phyloP scores from a whole-genome alignment of 2,888 invertebrate species.

The Erynnis tages region DNA sequence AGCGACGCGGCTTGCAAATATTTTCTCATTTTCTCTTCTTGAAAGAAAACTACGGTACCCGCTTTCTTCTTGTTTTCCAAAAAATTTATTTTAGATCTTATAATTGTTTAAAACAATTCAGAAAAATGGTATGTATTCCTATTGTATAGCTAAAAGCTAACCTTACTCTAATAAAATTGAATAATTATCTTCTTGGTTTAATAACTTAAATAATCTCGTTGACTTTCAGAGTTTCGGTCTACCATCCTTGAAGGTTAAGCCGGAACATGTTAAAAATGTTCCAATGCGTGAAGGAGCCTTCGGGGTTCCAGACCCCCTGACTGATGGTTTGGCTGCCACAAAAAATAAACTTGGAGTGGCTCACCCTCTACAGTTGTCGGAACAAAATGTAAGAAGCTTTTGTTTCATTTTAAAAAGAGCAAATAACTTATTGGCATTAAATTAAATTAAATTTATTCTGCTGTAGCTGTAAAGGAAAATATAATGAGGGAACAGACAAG shows the following conservation, averaged over 20 bases:
- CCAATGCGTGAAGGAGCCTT: conserved; percentile 79
- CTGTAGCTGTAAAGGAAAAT: no score
- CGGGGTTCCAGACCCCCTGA: conserved; percentile 85
- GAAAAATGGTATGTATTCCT: not conserved
- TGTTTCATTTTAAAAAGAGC: not conserved
- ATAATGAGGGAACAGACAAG: no score
- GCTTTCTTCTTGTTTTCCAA: no score
- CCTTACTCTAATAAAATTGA: not conserved
- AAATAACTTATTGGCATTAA: no score
- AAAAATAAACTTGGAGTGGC: conserved; percentile 74
- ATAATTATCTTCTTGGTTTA: not conserved
- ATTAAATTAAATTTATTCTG: no score
- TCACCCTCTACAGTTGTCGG: conserved; percentile 86
- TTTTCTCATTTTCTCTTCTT: no score
- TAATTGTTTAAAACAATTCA: no score
- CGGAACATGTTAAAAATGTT: conserved; percentile 66
- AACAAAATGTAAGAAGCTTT: conserved; percentile 83
- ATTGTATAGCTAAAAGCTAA: no score
- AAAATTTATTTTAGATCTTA: no score
- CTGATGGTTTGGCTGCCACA: conserved; percentile 78
- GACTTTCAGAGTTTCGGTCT: conserved; percentile 84
- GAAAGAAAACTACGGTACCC: no score
- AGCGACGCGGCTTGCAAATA: no score
- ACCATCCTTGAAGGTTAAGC: conserved; percentile 82
- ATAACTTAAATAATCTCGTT: not conserved